Base-by-base conservation (phyloP, 92 coral and sea anemone species). In the Desmophyllum pertusum region DNA sequence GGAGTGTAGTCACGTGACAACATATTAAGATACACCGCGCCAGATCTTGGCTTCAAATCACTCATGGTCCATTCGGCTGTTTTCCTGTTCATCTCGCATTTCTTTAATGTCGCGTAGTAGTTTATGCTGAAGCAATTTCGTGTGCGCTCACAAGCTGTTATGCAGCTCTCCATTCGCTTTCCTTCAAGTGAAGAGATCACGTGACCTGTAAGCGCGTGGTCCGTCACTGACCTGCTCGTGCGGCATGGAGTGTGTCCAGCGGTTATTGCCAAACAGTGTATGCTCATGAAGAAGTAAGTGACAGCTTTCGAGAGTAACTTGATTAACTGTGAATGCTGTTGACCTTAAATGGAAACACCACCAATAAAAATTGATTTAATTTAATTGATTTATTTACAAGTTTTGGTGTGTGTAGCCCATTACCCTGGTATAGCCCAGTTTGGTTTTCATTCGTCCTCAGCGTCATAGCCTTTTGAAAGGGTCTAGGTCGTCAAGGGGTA, bases 1-100 rank as follows among this genome's bases (percentile, higher is more conserved):
- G 90, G 90, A 42, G 46, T 81, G 82, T 86, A 78, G 50, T 72
- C 48, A 61, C 94, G 94, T 72, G 79, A 86, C 37, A 91, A 85
- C 40, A 88, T 93, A 18, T 78, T 78, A 36, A 93, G 83, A 59
- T 86, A 91, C 78, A 93, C 59, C 33, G 90, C 84, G 7, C 87
- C 85, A 36, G 85, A 25, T 70, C 39, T 73, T 55, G 80, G 66
- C n/a, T 67, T 48, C 75, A 93, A 70, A 76, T 93, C 89, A 29
- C 30, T 36, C 21, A 79, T 75, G 39, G 75, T 68, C 90, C 88
- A 74, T 67, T 88, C 81, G 6, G 76, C 84, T 13, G 87, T 91
- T 70, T 89, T 81, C 53, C 77, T 91, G 91, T 91, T 93, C 21
- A 85, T 57, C 45, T 93, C 95, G 23, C 97, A 93, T 25, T 86